phyloP scores from a whole-genome alignment of 2,797 vertebrate genomes.

The Acanthurus tractus region DNA sequence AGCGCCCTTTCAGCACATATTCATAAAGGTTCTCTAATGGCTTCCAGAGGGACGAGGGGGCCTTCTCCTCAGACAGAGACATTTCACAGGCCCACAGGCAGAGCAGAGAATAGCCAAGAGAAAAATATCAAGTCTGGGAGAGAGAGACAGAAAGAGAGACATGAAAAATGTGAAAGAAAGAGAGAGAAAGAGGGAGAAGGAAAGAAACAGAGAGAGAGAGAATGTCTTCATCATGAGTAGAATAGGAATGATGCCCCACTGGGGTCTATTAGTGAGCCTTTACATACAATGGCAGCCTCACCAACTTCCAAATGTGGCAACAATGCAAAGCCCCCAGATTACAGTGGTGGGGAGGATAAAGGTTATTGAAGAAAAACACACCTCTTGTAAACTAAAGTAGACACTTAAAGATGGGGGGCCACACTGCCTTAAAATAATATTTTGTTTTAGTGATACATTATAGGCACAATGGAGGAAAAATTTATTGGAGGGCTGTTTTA shows the following conservation, averaged over 20 bases:
- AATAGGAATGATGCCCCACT: slow-evolving; percentile 87
- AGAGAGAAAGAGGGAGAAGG: neutral
- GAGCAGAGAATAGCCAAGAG: slow-evolving; percentile 70
- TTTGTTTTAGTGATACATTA: neutral
- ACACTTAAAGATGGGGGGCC: slow-evolving; percentile 18
- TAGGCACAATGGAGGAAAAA: neutral
- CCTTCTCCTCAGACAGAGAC: slow-evolving; percentile 79
- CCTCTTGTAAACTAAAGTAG: slow-evolving; percentile 28
- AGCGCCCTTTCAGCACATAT: slow-evolving; percentile 83
- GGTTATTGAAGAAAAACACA: slow-evolving; percentile 52
- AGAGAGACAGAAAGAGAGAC: slow-evolving; percentile 32
- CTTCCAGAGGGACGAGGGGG: slow-evolving; percentile 84
- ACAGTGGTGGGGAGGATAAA: slow-evolving; percentile 45
- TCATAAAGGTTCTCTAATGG: slow-evolving; percentile 88
- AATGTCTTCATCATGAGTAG: slow-evolving; percentile 86
- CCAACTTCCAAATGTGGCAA: slow-evolving; percentile 67
- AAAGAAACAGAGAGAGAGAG: slow-evolving; percentile 37
- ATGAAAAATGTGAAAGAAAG: neutral
- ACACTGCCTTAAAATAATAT: slow-evolving; percentile 7
- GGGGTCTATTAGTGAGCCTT: slow-evolving; percentile 87
- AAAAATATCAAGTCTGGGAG: slow-evolving; percentile 72
- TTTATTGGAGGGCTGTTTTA: neutral
- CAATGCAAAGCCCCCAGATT: slow-evolving; percentile 65
- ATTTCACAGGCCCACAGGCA: slow-evolving; percentile 84
- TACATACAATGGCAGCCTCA: slow-evolving; percentile 78